Percentiles rank a stretch among this genome's conserved stretches.
Conservation (phyloP, 2,113 vertebrate genomes). For the Cyanoderma ruficeps region DNA sequence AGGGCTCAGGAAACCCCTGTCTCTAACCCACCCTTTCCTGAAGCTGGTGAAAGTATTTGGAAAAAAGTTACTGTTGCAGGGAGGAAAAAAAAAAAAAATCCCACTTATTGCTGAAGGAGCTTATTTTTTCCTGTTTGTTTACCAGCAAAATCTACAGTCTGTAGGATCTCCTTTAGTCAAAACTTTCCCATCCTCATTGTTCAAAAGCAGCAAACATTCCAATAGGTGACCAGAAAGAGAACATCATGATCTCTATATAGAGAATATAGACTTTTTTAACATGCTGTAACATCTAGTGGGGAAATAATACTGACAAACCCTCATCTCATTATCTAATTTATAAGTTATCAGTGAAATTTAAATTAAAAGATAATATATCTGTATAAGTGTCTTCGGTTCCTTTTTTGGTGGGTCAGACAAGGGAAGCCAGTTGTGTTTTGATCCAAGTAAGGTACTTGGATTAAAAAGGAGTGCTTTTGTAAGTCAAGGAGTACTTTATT, state of each 20-base stretch:
- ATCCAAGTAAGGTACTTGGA: not conserved
- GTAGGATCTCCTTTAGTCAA: not conserved
- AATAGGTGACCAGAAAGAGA: not conserved
- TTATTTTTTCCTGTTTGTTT: slow-evolving; percentile 59
- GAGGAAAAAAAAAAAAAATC: not conserved
- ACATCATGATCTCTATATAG: not conserved
- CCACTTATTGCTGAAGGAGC: not conserved
- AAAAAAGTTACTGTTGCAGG: slow-evolving; percentile 47
- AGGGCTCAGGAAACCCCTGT: slow-evolving; percentile 81
- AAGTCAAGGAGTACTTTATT: not conserved
- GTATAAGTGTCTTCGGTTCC: not conserved
- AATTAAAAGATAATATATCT: not conserved
- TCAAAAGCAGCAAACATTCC: not conserved
- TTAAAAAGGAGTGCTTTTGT: not conserved
- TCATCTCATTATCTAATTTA: not conserved
- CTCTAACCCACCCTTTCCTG: slow-evolving; percentile 82
- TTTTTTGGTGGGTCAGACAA: not conserved
- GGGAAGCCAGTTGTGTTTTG: not conserved
- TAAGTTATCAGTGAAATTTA: not conserved
- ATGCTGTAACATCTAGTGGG: not conserved
- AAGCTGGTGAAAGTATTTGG: slow-evolving; percentile 77
- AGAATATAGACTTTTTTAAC: not conserved
- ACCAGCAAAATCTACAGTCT: not conserved
- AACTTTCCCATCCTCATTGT: not conserved
- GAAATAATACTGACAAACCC: not conserved